Base-by-base conservation (phyloP, 2,888 invertebrate species). In the Cantharis rufa region DNA sequence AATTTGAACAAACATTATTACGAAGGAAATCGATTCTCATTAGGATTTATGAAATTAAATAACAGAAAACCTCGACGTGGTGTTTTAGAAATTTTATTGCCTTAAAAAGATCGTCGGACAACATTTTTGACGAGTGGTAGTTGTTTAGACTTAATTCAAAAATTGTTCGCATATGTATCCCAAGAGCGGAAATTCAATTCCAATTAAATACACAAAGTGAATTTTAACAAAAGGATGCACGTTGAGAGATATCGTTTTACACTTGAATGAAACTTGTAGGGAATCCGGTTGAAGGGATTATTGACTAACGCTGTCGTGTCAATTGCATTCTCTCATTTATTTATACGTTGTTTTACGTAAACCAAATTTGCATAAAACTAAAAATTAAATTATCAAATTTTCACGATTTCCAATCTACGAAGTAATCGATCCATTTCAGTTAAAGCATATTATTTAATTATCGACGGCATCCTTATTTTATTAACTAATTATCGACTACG, bases 201-300 rank as follows among this genome's bases (percentile, higher is more conserved):
- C 68, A 74, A 74, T 74, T 74, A 74, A 62, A 70, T 69, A 74
- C 74, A 74, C 74, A 74, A 74, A 74, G 74, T 74, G 74, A 63
- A 66, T 74, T 70, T 70, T 62, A 61, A 74, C 74, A 74, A 74
- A 74, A 74, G 74, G 74, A 70, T 74, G 74, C 71, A 74, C 74
- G 74, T 74, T 71, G 62, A 74, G 74, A 74, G 74, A 32, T 64
- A 74, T 70, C 74, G 74, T 71, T 74, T 74, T 74, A 74, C 74
- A 74, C 71, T 74, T 70, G 74, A 74, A 74, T 74, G 68, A 74
- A 74, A 74, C 70, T 70, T 62, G 71, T 74, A 74, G 18, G 70
- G 74, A 71, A 70, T 70, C 74, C 61, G 70, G 70, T 74, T 74
- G 69, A 27, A 61, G 32, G 71, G 74, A 74, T 74, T 74, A 74